Percentiles rank a stretch among this genome's conserved stretches.
These are phyloP conservation scores for Zaprionus lachaisei DNA, from an alignment of 1,140 invertebrate genomes.

Conservation along the genomic window DNA sequence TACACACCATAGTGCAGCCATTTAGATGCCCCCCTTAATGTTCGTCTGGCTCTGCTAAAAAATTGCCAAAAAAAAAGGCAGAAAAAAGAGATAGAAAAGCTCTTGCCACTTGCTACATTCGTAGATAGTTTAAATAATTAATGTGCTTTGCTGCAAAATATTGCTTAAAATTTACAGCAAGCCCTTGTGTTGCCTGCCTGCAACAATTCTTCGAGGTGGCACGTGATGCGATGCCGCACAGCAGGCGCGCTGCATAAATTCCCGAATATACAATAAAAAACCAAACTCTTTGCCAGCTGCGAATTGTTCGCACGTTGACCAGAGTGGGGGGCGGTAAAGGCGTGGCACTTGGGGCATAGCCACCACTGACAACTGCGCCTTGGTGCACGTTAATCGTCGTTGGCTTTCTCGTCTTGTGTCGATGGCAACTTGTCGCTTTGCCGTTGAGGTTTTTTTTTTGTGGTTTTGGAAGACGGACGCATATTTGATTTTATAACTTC, in stretches of 20 bases:
- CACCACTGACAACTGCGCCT: slow-evolving; percentile 43
- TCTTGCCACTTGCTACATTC: slow-evolving; percentile 56
- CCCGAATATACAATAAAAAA: slow-evolving; percentile 31
- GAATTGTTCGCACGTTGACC: slow-evolving; percentile 81
- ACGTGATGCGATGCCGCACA: slow-evolving; percentile 17
- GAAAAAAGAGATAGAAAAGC: slow-evolving; percentile 25
- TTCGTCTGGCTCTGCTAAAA: slow-evolving; percentile 15
- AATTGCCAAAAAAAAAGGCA: slow-evolving; percentile 22
- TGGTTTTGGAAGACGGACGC: slow-evolving; percentile 39
- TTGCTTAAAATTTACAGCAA: slow-evolving; percentile 11
- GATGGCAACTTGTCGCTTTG: slow-evolving; percentile 62
- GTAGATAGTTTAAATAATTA: slow-evolving; percentile 82
- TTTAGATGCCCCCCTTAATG: not conserved
- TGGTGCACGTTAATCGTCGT: slow-evolving; percentile 69
- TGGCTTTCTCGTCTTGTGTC: not conserved
- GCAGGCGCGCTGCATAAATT: slow-evolving; percentile 72
- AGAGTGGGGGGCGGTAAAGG: not conserved
- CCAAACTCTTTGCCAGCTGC: slow-evolving; percentile 47
- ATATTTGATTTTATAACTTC: slow-evolving; percentile 82
- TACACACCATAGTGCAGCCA: slow-evolving; percentile 27
- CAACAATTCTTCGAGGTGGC: slow-evolving; percentile 37
- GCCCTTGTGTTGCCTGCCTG: slow-evolving; percentile 6
- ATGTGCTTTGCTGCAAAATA: slow-evolving; percentile 67
- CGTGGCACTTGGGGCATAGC: not conserved
- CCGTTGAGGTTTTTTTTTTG: slow-evolving; percentile 35